These are phyloP conservation scores for Slavum lentiscoides DNA, from an alignment of 2,888 invertebrate species.

Conservation along the genomic window DNA sequence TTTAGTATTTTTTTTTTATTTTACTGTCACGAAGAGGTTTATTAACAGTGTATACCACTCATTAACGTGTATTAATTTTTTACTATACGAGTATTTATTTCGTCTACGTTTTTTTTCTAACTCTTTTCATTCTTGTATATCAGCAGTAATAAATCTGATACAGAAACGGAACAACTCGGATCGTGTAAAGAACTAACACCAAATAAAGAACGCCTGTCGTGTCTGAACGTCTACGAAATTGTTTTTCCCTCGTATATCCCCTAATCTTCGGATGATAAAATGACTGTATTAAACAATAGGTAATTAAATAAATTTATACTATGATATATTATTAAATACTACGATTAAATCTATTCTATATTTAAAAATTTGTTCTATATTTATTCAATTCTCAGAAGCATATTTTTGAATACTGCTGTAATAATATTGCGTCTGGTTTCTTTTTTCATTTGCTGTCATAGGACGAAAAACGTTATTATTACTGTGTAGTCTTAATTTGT, in stretches of 20 bases:
- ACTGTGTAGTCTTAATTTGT: too few species aligned
- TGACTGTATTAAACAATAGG: too few species aligned
- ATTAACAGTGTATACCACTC: not conserved
- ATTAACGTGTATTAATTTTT: not conserved
- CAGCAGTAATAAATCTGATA: not conserved
- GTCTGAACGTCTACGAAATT: not conserved
- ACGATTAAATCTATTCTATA: not conserved
- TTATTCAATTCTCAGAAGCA: not conserved
- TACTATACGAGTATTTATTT: slow-evolving; percentile 14
- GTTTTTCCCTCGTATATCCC: not conserved
- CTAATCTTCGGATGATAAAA: not conserved
- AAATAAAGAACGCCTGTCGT: too few species aligned
- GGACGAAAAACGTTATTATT: too few species aligned
- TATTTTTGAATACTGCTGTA: not conserved
- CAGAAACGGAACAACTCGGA: too few species aligned
- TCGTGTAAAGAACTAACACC: not conserved
- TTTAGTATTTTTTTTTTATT: too few species aligned
- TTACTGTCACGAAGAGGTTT: too few species aligned
- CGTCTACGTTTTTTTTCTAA: not conserved
- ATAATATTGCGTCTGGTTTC: too few species aligned
- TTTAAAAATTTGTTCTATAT: slow-evolving; percentile 1
- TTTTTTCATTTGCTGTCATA: too few species aligned
- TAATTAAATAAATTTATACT: too few species aligned
- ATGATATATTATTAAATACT: not conserved
- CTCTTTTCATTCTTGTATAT: slow-evolving; percentile 14